These are phyloP conservation scores for Drosophila sulfurigaster DNA, from an alignment of 1,140 invertebrate species.

Conservation along the genomic window DNA sequence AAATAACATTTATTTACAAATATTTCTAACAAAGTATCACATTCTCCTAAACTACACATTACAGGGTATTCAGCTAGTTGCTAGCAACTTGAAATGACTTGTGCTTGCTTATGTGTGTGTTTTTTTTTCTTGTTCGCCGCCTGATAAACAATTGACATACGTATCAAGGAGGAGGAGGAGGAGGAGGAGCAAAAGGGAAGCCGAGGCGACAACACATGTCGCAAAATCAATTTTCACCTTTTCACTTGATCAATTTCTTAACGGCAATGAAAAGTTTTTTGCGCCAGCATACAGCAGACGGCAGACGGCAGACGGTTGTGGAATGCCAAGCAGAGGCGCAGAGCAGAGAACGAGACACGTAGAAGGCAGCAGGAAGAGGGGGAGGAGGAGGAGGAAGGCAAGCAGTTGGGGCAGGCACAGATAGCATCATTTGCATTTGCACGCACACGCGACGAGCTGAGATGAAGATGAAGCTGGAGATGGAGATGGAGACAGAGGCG, in stretches of 20 bases:
- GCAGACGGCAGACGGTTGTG: constrained; percentile 61
- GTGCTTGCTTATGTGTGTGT: background rate
- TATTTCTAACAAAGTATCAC: too few species aligned
- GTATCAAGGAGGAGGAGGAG: constrained; percentile 14
- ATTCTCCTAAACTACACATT: too few species aligned
- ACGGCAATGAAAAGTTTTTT: constrained; percentile 80
- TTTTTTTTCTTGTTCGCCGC: constrained; percentile 36
- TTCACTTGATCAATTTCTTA: constrained; percentile 83
- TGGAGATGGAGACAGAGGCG: too few species aligned
- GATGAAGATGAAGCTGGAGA: constrained; percentile 8
- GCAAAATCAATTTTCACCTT: constrained; percentile 83
- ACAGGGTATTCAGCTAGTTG: constrained; percentile 1
- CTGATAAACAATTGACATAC: constrained; percentile 78
- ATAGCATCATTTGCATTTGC: constrained; percentile 80
- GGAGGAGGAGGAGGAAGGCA: background rate
- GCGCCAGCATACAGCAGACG: constrained; percentile 53
- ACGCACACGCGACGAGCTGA: constrained; percentile 28
- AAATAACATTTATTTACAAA: too few species aligned
- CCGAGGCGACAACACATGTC: constrained; percentile 61
- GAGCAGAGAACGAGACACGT: background rate
- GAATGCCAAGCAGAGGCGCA: constrained; percentile 66
- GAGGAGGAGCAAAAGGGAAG: background rate
- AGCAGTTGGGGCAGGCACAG: constrained; percentile 57
- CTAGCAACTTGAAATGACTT: background rate
- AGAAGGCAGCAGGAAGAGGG: background rate